Base-by-base conservation (phyloP, 2,797 vertebrate genomes). In the Nannoperca australis region DNA sequence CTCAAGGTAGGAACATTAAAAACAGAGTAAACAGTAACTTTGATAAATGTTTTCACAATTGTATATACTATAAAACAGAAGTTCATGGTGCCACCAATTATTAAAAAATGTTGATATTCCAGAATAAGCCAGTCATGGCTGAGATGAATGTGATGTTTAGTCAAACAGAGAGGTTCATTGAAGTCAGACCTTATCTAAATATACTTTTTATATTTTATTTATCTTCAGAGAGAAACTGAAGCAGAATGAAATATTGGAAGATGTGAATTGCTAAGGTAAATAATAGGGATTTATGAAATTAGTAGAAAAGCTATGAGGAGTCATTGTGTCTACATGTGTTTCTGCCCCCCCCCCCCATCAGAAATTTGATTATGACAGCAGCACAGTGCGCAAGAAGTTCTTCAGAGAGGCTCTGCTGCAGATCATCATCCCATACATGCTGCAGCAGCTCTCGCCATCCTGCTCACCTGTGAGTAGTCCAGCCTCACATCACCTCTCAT, bases 341-440 rank as follows among this genome's bases (percentile, higher is more conserved):
- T 76, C 63, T 64, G 55, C 0, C 62, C 15, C 70, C 10, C 45
- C 45, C 42, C 10, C 42, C 10, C 10, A 56, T 20, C 93, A 99
- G 98, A 99, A 99, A 91, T 99, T 96, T 0, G 98, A 99, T 88
- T 98, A 98, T 0, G 98, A 99, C 95, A 99, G 98, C 95, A 99
- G 98, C 94, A 96, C 96, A 0, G 97, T 99, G 83, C 90, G 98
- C 7, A 99, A 99, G 95, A 97, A 96, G 88, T 99, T 99, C 94
- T 99, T 99, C 93, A 95, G 97, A 84, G 98, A 99, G 88, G 97
- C 97, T 2, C 93, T 99, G 66, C 95, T 99, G 82, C 98, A 99
- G 94, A 97, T 99, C 93, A 96, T 97, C 82, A 96, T 99, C 88
- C 98, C 98, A 0, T 99, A 97, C 94, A 96, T 99, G 95, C 96